A percentile compares a stretch with the other conserved stretches of the same genome.
These are phyloP conservation scores for Thunnus thynnus DNA, from an alignment of 2,113 vertebrate genomes.

Conservation along the genomic window DNA sequence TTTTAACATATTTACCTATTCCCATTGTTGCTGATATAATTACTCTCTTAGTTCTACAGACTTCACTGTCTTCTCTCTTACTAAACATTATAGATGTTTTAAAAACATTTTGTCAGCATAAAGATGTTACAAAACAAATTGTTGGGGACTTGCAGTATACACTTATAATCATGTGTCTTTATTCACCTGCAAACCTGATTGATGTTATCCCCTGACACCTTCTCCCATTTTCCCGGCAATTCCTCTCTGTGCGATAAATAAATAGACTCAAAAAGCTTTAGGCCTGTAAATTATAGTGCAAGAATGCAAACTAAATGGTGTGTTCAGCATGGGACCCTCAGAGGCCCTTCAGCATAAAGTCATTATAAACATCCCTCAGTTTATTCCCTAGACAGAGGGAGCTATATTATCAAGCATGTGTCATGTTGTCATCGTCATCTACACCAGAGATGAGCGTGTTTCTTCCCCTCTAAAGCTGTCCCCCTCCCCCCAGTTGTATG, in stretches of 20 bases:
- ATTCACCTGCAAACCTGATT: conserved; percentile 57
- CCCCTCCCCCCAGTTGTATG: conserved; percentile 54
- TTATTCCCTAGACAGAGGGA: conserved; percentile 70
- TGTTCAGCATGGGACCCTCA: conserved; percentile 60
- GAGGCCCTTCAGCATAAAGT: conserved; percentile 70
- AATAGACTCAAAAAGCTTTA: conserved; percentile 65
- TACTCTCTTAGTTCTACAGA: neutral
- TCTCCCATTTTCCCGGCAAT: conserved; percentile 26
- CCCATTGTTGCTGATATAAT: neutral
- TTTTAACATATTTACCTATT: neutral
- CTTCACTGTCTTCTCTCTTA: neutral
- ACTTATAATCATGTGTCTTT: conserved; percentile 31
- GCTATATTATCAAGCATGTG: conserved; percentile 76
- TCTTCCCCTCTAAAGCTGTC: conserved; percentile 44
- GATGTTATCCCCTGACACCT: conserved; percentile 49
- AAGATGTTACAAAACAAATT: too few relatives aligned
- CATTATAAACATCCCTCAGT: conserved; percentile 74
- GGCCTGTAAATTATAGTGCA: conserved; percentile 37
- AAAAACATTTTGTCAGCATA: conserved; percentile 13
- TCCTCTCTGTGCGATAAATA: conserved; percentile 52
- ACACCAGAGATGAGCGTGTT: conserved; percentile 70
- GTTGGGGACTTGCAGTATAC: too few relatives aligned
- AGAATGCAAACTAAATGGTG: conserved; percentile 63
- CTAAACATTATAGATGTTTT: conserved; percentile 10
- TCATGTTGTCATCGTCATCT: conserved; percentile 72